These are phyloP conservation scores for Holcopasites calliopsidis DNA, from an alignment of 1,140 invertebrate genomes.

Conservation along the genomic window DNA sequence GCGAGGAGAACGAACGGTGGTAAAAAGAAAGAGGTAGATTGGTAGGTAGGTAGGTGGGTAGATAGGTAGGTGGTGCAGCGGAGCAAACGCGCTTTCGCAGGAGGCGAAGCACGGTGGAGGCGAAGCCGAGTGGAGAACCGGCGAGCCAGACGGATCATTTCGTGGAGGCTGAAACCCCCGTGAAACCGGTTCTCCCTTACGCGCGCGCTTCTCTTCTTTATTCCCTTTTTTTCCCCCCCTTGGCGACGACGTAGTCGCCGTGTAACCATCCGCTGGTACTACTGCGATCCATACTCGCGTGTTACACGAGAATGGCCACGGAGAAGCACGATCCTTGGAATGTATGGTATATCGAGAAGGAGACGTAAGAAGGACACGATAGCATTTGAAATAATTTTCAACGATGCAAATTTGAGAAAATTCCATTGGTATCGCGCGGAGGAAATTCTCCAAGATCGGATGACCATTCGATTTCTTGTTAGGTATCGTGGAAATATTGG, in stretches of 20 bases:
- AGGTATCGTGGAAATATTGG: too few species aligned
- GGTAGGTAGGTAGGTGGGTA: conserved; percentile 41
- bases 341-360: conserved; percentile 20
- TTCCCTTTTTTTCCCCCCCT: conserved; percentile 2
- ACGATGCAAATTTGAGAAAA: too few species aligned
- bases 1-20: background rate
- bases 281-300: conserved; percentile 17
- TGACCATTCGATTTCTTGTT: too few species aligned
- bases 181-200: conserved; percentile 56
- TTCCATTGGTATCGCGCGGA: too few species aligned
- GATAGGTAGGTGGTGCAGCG: conserved; percentile 60
- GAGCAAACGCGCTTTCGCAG: conserved; percentile 48
- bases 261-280: conserved; percentile 54
- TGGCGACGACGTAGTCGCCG: conserved; percentile 42
- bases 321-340: conserved; percentile 30
- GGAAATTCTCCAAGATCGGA: too few species aligned
- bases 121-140: conserved; percentile 26
- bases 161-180: conserved; percentile 46
- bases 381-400: background rate
- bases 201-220: conserved; percentile 39
- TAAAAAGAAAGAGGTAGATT: conserved; percentile 1
- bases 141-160: conserved; percentile 48
- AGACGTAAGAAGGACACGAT: conserved; percentile 11
- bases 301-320: conserved; percentile 21
- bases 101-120: conserved; percentile 37